Evolutionary conservation across 2,888 invertebrate species (phyloP).

Genomic region (Ochlodes sylvanus): DNA sequence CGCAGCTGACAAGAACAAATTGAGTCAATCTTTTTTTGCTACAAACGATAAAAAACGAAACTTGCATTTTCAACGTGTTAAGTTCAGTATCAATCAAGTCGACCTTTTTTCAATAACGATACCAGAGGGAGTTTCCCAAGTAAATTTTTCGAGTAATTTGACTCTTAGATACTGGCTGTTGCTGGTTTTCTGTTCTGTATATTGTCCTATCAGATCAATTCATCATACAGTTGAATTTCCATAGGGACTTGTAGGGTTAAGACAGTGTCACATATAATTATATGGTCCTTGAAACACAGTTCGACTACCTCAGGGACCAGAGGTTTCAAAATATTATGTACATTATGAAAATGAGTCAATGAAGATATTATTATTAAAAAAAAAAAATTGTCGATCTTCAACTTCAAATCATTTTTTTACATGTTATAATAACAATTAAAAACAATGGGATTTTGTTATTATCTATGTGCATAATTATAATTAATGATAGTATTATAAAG

Average conservation of each 20-base stretch:
- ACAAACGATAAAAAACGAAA: slow-evolving; percentile 77
- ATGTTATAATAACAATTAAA: too few relatives aligned
- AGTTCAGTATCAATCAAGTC: slow-evolving; percentile 82
- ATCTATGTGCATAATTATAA: too few relatives aligned
- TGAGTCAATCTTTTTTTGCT: slow-evolving; percentile 81
- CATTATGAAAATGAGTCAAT: too few relatives aligned
- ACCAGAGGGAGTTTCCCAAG: slow-evolving; percentile 64
- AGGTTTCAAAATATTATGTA: too few relatives aligned
- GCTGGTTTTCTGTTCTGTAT: slow-evolving; percentile 56
- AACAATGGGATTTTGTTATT: too few relatives aligned
- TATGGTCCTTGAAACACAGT: too few relatives aligned
- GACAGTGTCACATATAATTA: background rate
- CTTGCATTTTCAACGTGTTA: slow-evolving; percentile 80
- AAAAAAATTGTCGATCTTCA: too few relatives aligned
- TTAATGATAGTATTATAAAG: too few relatives aligned
- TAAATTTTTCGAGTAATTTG: slow-evolving; percentile 79
- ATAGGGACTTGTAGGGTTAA: background rate
- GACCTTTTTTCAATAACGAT: slow-evolving; percentile 82
- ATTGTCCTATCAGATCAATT: slow-evolving; percentile 40
- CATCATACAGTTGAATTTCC: slow-evolving; percentile 25
- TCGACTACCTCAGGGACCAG: too few relatives aligned
- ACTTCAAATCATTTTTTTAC: too few relatives aligned
- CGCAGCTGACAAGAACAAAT: slow-evolving; percentile 82
- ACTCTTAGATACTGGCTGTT: slow-evolving; percentile 63
- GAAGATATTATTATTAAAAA: too few relatives aligned